Base-by-base conservation (phyloP, 2,888 invertebrate genomes). In the Hermaeophaga mercurialis region DNA sequence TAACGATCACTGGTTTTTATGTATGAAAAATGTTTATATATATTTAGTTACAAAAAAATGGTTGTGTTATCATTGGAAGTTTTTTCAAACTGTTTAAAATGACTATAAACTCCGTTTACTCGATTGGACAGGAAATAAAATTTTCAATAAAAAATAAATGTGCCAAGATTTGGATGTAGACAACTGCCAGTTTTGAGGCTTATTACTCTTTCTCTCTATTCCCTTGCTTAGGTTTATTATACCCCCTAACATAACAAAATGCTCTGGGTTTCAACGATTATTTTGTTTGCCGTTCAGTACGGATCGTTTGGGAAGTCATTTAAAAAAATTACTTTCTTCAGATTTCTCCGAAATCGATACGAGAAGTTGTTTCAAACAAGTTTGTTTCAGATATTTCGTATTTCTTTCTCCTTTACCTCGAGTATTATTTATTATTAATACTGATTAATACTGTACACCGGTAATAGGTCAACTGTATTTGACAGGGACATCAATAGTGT, bases 101-200 rank as follows among this genome's bases (percentile, higher is more conserved):
- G 47, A 57, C 47, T 47, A 53, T 53, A 53, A 57, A 57, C 43
- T 44, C 26, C 50, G 55, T 58, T 57, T 57, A 57, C 48, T 53
- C 44, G 47, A 47, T 22, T 33, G 41, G 41, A 9, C 53, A 41
- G 28, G 26, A 22, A 53, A 53, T 47, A 44, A 47, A 47, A 36
- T 47, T 47, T 47, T 24, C 52, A 33, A 43, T 52, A 31, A 24
- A 43, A 33, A 52, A 52, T 43, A 14, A 43, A 41, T 33, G 44
- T 33, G 19, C 22, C 12, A 34, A 15, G 36, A 14, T 1, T 34
- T 24, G 11, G 38, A 24, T 18, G 48, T 36, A 38, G 48, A 28
- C 36, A 14, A 36, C 17, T 36, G 15, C 24, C 43, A 26, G 43
- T 43, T 24, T 24, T 24, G 24, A 15, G 26, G 43, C 43, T 43